Conservation (phyloP, 2,113 vertebrate species). For the Syngnathus typhle region DNA sequence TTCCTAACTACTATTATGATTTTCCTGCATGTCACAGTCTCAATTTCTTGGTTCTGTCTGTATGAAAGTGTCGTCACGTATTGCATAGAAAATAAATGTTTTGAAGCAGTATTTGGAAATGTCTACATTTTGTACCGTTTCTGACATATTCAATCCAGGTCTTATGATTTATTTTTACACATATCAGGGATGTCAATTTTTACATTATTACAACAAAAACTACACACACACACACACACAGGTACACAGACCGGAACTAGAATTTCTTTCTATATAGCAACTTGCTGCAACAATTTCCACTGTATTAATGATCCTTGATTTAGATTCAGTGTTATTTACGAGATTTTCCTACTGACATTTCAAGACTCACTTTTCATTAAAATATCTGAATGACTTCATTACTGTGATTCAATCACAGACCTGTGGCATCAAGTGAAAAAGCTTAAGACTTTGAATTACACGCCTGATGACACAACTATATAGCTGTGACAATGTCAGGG, state of each 20-base stretch:
- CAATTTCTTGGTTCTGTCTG: slow-evolving; percentile 46
- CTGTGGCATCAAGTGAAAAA: slow-evolving; percentile 8
- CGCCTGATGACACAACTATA: slow-evolving; percentile 23
- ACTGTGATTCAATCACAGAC: slow-evolving; percentile 2
- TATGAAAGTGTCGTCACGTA: slow-evolving; percentile 40
- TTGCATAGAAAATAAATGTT: slow-evolving; percentile 73
- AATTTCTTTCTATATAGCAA: too few relatives aligned
- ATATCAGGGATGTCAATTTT: too few relatives aligned
- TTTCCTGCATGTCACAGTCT: slow-evolving; percentile 42
- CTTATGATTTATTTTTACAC: not conserved
- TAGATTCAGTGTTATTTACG: not conserved
- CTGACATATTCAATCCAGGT: not conserved
- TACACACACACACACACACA: too few relatives aligned
- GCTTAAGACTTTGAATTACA: slow-evolving; percentile 15
- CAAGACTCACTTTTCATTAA: not conserved
- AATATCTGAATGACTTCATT: not conserved
- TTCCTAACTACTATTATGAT: slow-evolving; percentile 25
- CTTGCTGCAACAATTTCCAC: too few relatives aligned
- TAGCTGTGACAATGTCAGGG: slow-evolving; percentile 21
- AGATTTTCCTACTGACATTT: not conserved
- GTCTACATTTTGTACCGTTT: not conserved
- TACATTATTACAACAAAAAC: too few relatives aligned
- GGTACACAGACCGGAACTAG: too few relatives aligned
- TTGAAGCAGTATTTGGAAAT: slow-evolving; percentile 62
- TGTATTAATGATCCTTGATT: not conserved